Percentiles rank a stretch among this genome's conserved stretches.
These are phyloP conservation scores for Scaptomyza montana DNA, from an alignment of 1,140 invertebrate genomes.

Conservation along the genomic window DNA sequence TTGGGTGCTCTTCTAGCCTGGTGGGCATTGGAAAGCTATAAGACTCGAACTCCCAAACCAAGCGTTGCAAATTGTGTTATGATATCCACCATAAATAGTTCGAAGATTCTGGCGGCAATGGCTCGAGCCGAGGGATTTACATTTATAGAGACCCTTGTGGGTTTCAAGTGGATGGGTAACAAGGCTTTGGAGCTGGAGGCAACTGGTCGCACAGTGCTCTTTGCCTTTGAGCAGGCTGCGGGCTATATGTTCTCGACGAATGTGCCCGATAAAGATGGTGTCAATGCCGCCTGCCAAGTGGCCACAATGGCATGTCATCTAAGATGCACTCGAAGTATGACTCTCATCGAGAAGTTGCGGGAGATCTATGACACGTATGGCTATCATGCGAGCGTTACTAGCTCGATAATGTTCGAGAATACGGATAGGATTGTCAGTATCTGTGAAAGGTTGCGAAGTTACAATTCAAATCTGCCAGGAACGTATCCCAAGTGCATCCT, in stretches of 20 bases:
- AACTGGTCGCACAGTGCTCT: slow-evolving; percentile 90
- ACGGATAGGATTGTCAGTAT: slow-evolving; percentile 88
- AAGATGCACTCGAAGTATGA: slow-evolving; percentile 86
- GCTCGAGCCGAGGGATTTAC: slow-evolving; percentile 92
- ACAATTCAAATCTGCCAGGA: slow-evolving; percentile 83
- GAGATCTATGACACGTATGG: slow-evolving; percentile 94
- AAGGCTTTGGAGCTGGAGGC: slow-evolving; percentile 89
- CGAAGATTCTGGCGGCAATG: slow-evolving; percentile 95
- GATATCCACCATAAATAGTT: slow-evolving; percentile 97
- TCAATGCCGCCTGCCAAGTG: slow-evolving; percentile 91
- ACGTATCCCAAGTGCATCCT: slow-evolving; percentile 89
- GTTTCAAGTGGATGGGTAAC: slow-evolving; percentile 99
- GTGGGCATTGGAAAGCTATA: slow-evolving; percentile 92
- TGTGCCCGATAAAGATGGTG: slow-evolving; percentile 98
- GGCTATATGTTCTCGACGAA: slow-evolving; percentile 96
- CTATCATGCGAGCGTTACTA: slow-evolving; percentile 92
- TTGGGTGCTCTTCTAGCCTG: slow-evolving; percentile 96
- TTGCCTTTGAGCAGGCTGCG: slow-evolving; percentile 97
- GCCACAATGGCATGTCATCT: slow-evolving; percentile 93
- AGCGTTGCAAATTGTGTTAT: slow-evolving; percentile 88
- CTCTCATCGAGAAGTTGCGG: slow-evolving; percentile 90
- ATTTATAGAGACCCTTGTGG: slow-evolving; percentile 97
- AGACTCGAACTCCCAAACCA: slow-evolving; percentile 84
- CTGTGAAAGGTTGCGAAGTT: slow-evolving; percentile 93
- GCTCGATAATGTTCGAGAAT: slow-evolving; percentile 93